Evolutionary conservation across 2,888 invertebrate species (phyloP), one percentile per base, ranked within the genome.

Genomic region (Hydroisotoma schaefferi): DNA sequence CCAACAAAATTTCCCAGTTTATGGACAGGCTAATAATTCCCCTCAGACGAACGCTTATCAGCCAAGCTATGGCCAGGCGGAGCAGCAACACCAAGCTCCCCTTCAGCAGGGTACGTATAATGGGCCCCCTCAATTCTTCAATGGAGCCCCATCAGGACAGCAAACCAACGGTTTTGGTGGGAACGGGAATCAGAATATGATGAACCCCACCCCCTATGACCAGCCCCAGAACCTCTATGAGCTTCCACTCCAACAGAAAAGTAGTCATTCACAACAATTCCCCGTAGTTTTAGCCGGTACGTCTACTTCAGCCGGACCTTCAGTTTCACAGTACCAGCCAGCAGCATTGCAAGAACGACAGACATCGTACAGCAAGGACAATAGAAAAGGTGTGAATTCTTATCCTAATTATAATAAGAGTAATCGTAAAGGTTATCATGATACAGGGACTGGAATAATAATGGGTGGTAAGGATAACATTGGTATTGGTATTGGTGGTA

Each of bases 131-230:
- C 59, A 25, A 20, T 60, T 40, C 40, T 18, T 18, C 40, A 15
- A 20, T 40, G 40, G 57, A 55, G 54, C 57, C 59, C 33, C 56
- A 52, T 46, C 52, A 55, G 48, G 60, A 55, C 55, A 37, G 55
- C 58, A 59, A 59, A 2, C 68, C 68, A 55, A 67, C 57, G 37
- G 68, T 70, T 37, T 60, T 72, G 48, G 64, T 66, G 65, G 69
- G 69, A 6, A 61, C 71, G 25, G 66, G 59, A 66, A 66, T 71
- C 53, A 67, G 29, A 47, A 65, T 69, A 25, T 69, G 62, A 65
- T 49, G 20, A 38, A 28, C 46, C 22, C n/a, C 25, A 25, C 23
- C 22, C 33, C 55, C 23, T 51, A 44, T 28, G 26, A 49, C 52
- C 27, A 53, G 12, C 61, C 40, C 18, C 43, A 18, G 28, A 55